Evolutionary conservation across 2,113 vertebrate species (phyloP), one percentile per base, ranked within the genome.

Genomic region (Hemiscyllium ocellatum): DNA sequence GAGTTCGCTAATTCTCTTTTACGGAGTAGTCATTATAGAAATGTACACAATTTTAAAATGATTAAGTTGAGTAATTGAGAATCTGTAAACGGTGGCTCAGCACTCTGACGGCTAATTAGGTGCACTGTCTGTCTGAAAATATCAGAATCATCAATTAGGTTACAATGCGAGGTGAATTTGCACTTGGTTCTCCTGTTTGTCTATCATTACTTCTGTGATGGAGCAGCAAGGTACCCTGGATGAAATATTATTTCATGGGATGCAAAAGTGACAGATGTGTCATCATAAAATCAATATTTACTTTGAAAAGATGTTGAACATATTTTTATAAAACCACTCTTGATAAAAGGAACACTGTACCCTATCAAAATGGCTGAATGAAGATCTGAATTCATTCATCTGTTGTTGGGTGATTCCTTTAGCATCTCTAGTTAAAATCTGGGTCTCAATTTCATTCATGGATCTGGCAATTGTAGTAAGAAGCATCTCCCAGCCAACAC

Each of bases 331-430:
- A 95, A 33, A 95, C 7, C 69, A 52, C 12, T 26, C 42, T 72
- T 4, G 69, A 95, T 76, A 70, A 95, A 95, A 94, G 50, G 96
- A 96, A 95, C 96, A 96, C 95, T 68, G 95, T 98, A 99, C 99
- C 99, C 99, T 98, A 97, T 99, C 99, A 80, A 99, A 99, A 97
- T 99, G 99, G 97, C 98, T 99, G 97, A 99, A 99, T 95, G 99
- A 99, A 83, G 99, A 98, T 97, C 99, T 98, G 97, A 99, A 99
- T 96, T 99, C 99, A 69, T 98, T 99, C 98, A 99, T 99, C 97
- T 99, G 99, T 97, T 99, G 98, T 97, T 99, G 99, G 96, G 98
- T 99, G 97, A 99, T 99, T 96, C 99, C 99, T 97, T 99, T 99
- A 1, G 99, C 99, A 22, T 99, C 99, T 15, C 99, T 98, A 37